A percentile compares a stretch with the other conserved stretches of the same genome.
Conservation (phyloP, 2,113 vertebrate species). For the Mustela lutreola region DNA sequence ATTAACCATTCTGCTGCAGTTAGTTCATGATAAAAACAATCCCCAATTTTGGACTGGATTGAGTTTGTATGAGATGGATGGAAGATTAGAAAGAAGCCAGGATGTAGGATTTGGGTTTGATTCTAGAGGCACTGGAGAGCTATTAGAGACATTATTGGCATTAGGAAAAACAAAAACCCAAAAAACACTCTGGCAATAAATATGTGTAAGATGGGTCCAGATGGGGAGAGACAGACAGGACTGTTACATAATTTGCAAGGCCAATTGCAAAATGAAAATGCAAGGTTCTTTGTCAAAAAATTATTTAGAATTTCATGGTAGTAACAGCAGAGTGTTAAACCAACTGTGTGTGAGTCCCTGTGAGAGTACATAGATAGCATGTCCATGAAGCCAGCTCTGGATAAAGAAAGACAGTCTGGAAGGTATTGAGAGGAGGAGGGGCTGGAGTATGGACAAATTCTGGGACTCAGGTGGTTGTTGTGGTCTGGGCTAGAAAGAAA, state of each 20-base stretch:
- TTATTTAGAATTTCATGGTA: conserved; percentile 7
- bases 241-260: background rate
- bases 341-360: background rate
- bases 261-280: background rate
- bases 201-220: background rate
- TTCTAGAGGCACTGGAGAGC: conserved; percentile 3
- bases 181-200: background rate
- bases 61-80: background rate
- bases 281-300: background rate
- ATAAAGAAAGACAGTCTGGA: background rate
- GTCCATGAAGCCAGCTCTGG: background rate
- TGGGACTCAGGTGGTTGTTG: background rate
- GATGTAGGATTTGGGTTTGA: background rate
- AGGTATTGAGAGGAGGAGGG: background rate
- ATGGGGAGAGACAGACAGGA: background rate
- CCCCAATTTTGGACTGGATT: background rate
- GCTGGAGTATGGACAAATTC: background rate
- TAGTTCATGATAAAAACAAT: conserved; percentile 41
- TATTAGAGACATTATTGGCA: background rate
- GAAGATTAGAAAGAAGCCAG: background rate
- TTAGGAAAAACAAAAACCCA: background rate
- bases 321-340: conserved; percentile 12
- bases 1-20: conserved; percentile 39
- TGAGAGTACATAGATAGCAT: background rate
- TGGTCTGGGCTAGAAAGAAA: background rate